Percentiles rank a stretch among this genome's conserved stretches.
These are phyloP conservation scores for Boloria selene DNA, from an alignment of 2,888 invertebrate genomes.

Conservation along the genomic window DNA sequence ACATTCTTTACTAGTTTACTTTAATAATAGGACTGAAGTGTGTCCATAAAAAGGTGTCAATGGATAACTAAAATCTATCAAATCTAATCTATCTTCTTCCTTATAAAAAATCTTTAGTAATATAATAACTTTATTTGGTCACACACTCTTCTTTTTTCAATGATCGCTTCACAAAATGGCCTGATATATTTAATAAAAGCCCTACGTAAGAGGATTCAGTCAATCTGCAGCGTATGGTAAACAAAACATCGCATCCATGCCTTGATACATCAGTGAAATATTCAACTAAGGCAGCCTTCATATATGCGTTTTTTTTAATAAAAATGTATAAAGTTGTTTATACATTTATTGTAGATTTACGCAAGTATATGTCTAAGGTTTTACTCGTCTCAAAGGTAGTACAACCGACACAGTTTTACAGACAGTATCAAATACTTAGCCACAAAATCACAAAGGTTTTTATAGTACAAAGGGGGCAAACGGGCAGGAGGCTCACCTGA, in stretches of 20 bases:
- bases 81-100: neutral
- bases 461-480: too few relatives aligned
- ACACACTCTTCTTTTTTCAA: slow-evolving; percentile 3
- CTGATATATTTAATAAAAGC: slow-evolving; percentile 26
- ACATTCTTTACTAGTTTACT: too few relatives aligned
- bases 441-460: too few relatives aligned
- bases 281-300: slow-evolving; percentile 24
- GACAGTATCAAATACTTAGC: too few relatives aligned
- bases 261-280: slow-evolving; percentile 31
- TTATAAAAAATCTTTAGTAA: neutral
- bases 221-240: slow-evolving; percentile 38
- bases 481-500: too few relatives aligned
- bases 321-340: too few relatives aligned
- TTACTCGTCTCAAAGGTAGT: too few relatives aligned
- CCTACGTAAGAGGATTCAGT: slow-evolving; percentile 32
- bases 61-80: too few relatives aligned
- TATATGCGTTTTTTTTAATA: neutral
- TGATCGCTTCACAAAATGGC: slow-evolving; percentile 20
- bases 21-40: too few relatives aligned
- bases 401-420: too few relatives aligned
- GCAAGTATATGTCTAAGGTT: neutral
- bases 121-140: too few relatives aligned
- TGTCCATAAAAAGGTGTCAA: too few relatives aligned
- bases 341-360: neutral
- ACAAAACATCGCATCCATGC: slow-evolving; percentile 36